phyloP scores from a whole-genome alignment of 2,888 invertebrate species.

The Ophion costatus region DNA sequence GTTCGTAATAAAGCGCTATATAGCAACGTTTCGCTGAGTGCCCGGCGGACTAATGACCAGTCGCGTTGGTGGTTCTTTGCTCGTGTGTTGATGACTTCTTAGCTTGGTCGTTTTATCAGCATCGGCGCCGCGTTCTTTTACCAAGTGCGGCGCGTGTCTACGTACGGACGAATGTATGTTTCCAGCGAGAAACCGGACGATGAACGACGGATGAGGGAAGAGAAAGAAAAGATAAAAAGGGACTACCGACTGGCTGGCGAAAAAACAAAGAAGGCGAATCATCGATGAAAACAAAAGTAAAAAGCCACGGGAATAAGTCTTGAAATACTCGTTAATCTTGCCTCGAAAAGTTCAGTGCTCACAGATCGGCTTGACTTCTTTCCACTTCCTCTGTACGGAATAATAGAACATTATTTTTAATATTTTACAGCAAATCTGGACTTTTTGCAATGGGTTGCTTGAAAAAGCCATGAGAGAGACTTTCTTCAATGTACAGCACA shows the following conservation, averaged over 20 bases:
- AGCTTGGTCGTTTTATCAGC: constrained; percentile 40
- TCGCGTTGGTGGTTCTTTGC: constrained; percentile 36
- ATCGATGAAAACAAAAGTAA: constrained; percentile 25
- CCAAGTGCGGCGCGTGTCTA: constrained; percentile 31
- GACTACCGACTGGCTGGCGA: constrained; percentile 20
- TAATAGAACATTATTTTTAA: constrained; percentile 36
- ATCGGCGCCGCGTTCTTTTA: constrained; percentile 54
- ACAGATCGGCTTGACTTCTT: constrained; percentile 14
- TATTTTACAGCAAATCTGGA: constrained; percentile 7
- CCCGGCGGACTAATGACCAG: constrained; percentile 55
- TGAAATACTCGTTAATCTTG: constrained; percentile 50
- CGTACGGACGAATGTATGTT: constrained; percentile 9
- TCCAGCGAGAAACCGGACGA: constrained; percentile 22
- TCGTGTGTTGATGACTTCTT: constrained; percentile 45
- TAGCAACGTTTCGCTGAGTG: constrained; percentile 41
- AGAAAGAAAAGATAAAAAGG: constrained; percentile 16
- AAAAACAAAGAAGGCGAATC: constrained; percentile 17
- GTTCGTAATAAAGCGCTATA: constrained; percentile 39
- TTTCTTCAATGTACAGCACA: background rate
- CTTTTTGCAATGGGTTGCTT: constrained; percentile 16
- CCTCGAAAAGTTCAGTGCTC: constrained; percentile 29
- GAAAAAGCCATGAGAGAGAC: constrained; percentile 5
- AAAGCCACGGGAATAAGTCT: constrained; percentile 20
- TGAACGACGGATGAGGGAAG: constrained; percentile 36
- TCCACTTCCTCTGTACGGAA: background rate